A percentile compares a stretch with the other conserved stretches of the same genome.
Conservation (phyloP, 2,113 vertebrate genomes). For the Mixornis gularis region DNA sequence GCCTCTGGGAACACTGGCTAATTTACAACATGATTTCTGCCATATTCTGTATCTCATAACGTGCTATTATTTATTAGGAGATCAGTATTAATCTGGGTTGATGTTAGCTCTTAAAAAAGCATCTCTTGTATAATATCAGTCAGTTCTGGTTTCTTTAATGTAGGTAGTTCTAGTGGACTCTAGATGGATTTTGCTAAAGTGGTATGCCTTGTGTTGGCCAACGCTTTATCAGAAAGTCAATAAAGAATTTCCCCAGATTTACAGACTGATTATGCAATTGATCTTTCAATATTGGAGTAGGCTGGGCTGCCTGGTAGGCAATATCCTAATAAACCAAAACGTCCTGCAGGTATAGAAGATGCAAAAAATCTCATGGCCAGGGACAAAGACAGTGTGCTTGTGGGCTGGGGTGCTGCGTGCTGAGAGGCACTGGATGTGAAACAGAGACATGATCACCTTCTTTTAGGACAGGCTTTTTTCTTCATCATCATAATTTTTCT, state of each 20-base stretch:
- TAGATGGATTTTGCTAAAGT: neutral
- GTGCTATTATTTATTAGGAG: neutral
- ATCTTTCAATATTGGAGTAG: neutral
- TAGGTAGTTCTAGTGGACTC: no score
- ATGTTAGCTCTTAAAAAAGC: neutral
- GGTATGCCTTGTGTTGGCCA: neutral
- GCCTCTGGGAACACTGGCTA: neutral
- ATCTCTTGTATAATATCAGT: neutral
- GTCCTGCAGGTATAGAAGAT: neutral
- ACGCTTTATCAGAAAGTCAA: neutral
- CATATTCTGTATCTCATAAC: neutral
- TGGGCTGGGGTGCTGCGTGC: rapidly evolving
- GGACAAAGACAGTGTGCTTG: neutral
- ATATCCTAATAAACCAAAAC: neutral
- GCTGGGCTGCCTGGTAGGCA: neutral
- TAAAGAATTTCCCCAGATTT: neutral
- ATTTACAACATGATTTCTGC: neutral
- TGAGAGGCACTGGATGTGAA: neutral
- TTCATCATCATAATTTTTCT: neutral
- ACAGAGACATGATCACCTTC: neutral
- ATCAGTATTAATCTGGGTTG: neutral
- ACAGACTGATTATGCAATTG: neutral
- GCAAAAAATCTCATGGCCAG: neutral
- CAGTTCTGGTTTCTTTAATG: neutral
- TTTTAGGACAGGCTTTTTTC: neutral